Conservation (phyloP, 1,140 invertebrate species). For the Zophobas morio region DNA sequence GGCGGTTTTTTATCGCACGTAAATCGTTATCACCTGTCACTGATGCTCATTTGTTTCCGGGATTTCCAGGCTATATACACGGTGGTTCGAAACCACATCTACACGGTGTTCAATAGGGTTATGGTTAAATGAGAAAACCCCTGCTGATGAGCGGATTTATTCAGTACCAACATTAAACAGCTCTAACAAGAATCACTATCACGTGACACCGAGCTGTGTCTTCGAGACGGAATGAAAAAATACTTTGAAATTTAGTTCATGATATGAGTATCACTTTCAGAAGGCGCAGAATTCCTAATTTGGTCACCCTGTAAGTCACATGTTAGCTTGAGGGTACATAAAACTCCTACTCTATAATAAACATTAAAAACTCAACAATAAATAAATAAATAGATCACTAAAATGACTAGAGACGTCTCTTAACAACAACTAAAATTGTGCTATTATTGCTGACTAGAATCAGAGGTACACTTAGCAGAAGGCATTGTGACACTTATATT, state of each 20-base stretch:
- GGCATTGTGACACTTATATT: conserved; percentile 45
- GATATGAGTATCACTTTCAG: conserved; percentile 21
- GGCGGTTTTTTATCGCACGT: too few species aligned
- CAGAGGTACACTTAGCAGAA: conserved; percentile 44
- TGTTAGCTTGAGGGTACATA: conserved; percentile 20
- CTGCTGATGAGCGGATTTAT: conserved; percentile 13
- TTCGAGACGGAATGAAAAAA: conserved; percentile 38
- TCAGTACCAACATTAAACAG: conserved; percentile 22
- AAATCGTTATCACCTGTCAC: too few species aligned
- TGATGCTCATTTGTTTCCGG: too few species aligned
- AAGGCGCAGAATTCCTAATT: conserved; percentile 14
- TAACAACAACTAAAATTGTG: conserved; percentile 27
- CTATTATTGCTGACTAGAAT: conserved; percentile 36
- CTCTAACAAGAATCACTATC: conserved; percentile 24
- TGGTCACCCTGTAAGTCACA: conserved; percentile 18
- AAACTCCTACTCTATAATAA: conserved; percentile 17
- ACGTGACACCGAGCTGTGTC: conserved; percentile 5
- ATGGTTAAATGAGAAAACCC: too few species aligned
- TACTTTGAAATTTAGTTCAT: conserved; percentile 26
- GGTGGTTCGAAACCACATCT: too few species aligned
- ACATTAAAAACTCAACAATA: conserved; percentile 12
- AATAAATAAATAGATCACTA: conserved; percentile 40
- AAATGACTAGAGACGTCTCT: conserved; percentile 39
- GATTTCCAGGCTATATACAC: too few species aligned
- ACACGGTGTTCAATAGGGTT: background rate